Percentiles rank a stretch among this genome's conserved stretches.
Conservation (phyloP, 2,797 vertebrate genomes). For the Cirrhinus molitorella region DNA sequence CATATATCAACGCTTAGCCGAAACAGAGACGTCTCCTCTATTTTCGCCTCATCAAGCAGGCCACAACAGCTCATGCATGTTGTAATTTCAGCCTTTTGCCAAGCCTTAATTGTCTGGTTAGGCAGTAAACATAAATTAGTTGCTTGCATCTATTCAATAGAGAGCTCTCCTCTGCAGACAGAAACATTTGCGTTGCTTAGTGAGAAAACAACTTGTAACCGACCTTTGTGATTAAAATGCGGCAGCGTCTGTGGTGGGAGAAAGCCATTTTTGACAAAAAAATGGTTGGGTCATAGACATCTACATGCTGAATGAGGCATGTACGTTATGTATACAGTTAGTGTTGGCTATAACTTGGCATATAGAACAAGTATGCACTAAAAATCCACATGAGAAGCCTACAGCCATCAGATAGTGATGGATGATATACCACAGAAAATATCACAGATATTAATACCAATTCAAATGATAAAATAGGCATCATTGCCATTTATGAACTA, state of each 20-base stretch:
- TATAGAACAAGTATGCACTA: neutral
- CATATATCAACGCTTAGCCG: conserved; percentile 65
- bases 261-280: conserved; percentile 2
- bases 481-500: neutral
- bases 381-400: conserved; percentile 7
- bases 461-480: neutral
- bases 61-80: conserved; percentile 70
- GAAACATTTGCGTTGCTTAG: conserved; percentile 56
- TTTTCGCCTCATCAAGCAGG: conserved; percentile 67
- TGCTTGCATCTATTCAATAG: conserved; percentile 63
- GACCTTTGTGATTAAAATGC: neutral
- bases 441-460: neutral
- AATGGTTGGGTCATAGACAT: neutral
- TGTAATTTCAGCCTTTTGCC: conserved; percentile 68
- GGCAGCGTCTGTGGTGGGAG: neutral
- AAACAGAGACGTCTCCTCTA: conserved; percentile 71
- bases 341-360: conserved; percentile 6
- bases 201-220: conserved; percentile 48
- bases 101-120: conserved; percentile 73
- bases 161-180: conserved; percentile 49
- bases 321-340: conserved; percentile 6
- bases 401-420: neutral
- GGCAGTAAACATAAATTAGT: conserved; percentile 75
- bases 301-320: neutral
- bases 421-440: neutral